Base-by-base conservation (phyloP, 2,888 invertebrate species). In the Caenorhabditis drosophilae region DNA sequence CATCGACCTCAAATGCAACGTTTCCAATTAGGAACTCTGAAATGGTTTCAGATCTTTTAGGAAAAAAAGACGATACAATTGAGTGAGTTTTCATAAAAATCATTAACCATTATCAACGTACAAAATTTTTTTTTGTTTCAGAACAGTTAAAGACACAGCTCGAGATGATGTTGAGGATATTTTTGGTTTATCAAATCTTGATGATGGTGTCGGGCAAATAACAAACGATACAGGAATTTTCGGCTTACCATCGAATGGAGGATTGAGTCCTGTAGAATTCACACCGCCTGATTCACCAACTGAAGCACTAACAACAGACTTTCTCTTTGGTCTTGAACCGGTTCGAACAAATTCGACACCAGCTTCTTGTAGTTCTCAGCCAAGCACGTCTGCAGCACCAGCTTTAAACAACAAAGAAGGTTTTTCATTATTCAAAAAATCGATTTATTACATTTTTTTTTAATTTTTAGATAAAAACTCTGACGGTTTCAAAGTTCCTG, bases 221-320 rank as follows among this genome's bases (percentile, higher is more conserved):
- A 31, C 7, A 9, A 6, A 31, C 12, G 31, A 31, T 31, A 31
- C 31, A 9, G 31, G 31, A 6, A 31, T 31, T 31, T 56, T 48
- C 35, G 34, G 51, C 3, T 3, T 6, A 6, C 31, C 35, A 38
- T 35, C 20, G 16, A 52, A 48, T 18, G 20, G 26, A 38, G 57
- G 49, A 0, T 40, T 61, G 0, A 67, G 67, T 47, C 60, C 67
- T 22, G 46, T 46, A 6, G 50, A 77, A 73, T 77, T 77, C 53
- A 77, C 77, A n/a, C 77, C 77, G 2, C 77, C 77, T 1, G 77
- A 77, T 45, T 77, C 77, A 6, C 77, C 77, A 38, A 42, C 48
- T 2, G 47, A 38, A 0, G 49, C 45, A 16, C 11, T 54, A 0
- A 53, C 64, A 35, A 22, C 53, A 9, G 66, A 54, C 25, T 42